Evolutionary conservation across 2,888 invertebrate genomes (phyloP).

Genomic region (Lasioglossum morio): DNA sequence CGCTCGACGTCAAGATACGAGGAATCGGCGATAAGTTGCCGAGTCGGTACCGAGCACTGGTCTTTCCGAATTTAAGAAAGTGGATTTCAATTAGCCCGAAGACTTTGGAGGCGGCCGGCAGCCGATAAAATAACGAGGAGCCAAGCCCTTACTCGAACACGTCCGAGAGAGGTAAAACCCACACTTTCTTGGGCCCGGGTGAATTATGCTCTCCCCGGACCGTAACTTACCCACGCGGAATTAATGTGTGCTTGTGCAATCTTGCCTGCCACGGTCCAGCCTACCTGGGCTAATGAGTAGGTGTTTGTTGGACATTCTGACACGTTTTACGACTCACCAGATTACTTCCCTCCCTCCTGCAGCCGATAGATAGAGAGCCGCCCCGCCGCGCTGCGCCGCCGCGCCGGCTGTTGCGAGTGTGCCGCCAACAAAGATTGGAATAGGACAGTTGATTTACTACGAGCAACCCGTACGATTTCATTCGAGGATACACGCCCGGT

Average conservation of each 20-base stretch:
- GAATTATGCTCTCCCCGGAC: conserved; percentile 80
- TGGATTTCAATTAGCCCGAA: conserved; percentile 78
- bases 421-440: conserved; percentile 75
- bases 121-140: conserved; percentile 80
- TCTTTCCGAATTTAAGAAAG: conserved; percentile 75
- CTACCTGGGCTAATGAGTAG: conserved; percentile 84
- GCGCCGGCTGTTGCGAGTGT: conserved; percentile 61
- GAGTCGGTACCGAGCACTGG: conserved; percentile 42
- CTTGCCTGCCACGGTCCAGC: conserved; percentile 73
- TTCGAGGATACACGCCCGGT: conserved; percentile 69
- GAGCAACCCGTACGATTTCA: conserved; percentile 73
- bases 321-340: conserved; percentile 83
- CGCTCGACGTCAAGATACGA: conserved; percentile 45
- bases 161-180: conserved; percentile 68
- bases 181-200: conserved; percentile 78
- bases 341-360: conserved; percentile 76
- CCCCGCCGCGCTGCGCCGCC: background rate
- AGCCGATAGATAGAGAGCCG: conserved; percentile 72
- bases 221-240: conserved; percentile 82
- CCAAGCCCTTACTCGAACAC: conserved; percentile 75
- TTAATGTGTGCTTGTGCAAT: conserved; percentile 82
- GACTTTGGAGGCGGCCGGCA: conserved; percentile 69
- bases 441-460: conserved; percentile 76
- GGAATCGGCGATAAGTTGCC: conserved; percentile 55
- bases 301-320: conserved; percentile 83